These are phyloP conservation scores for Gadopsis marmoratus DNA, from an alignment of 2,797 vertebrate species.

Conservation along the genomic window DNA sequence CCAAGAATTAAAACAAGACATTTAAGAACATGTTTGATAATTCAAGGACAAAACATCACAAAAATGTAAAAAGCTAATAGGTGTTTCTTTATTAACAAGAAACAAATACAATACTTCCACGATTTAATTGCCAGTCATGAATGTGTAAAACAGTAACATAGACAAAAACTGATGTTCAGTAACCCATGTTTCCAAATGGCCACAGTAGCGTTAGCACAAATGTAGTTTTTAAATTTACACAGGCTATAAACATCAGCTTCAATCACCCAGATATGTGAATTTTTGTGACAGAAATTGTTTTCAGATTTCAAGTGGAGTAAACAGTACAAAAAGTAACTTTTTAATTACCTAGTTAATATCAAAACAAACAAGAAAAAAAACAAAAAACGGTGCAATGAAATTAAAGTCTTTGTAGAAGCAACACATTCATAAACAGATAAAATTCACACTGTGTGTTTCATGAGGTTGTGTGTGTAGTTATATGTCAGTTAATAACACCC, in stretches of 20 bases:
- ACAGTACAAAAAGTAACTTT: neutral
- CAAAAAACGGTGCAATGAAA: neutral
- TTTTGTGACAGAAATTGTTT: neutral
- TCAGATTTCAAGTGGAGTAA: constrained; percentile 7
- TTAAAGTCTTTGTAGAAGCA: neutral
- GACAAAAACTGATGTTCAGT: constrained; percentile 4
- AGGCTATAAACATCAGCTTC: constrained; percentile 21
- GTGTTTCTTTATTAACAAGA: constrained; percentile 32
- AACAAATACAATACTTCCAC: neutral
- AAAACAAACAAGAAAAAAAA: constrained; percentile 12
- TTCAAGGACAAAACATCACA: neutral
- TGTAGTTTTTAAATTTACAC: constrained; percentile 8
- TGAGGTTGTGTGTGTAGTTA: neutral
- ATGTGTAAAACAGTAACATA: constrained; percentile 26
- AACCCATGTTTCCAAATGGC: neutral
- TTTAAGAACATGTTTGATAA: neutral
- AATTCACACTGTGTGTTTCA: neutral
- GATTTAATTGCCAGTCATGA: neutral
- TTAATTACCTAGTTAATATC: neutral
- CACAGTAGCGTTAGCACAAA: neutral
- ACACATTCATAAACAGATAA: constrained; percentile 1
- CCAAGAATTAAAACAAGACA: neutral
- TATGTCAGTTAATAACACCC: neutral
- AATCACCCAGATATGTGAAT: neutral
- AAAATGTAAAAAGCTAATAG: neutral